Percentiles rank a stretch among this genome's conserved stretches.
These are phyloP conservation scores for Colletes gigas DNA, from an alignment of 1,140 invertebrate genomes.

Conservation along the genomic window DNA sequence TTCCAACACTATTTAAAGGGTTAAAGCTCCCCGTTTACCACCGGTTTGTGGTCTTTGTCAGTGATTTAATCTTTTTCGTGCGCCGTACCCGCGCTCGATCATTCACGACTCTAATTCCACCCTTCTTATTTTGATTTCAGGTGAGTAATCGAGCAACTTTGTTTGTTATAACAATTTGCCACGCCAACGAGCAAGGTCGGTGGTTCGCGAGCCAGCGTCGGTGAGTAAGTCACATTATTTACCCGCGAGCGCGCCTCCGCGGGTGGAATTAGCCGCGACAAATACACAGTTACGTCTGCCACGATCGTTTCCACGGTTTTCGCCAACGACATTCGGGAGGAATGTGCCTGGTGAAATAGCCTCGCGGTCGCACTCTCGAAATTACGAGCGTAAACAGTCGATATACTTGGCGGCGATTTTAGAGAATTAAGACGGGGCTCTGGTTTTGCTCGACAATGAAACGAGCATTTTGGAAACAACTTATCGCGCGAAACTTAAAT, in stretches of 20 bases:
- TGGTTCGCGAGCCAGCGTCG: constrained; percentile 47
- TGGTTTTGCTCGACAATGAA: too few species aligned
- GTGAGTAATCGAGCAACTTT: constrained; percentile 66
- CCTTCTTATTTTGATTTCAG: constrained; percentile 68
- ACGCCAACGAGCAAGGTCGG: constrained; percentile 49
- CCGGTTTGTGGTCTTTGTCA: background rate
- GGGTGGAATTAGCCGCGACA: constrained; percentile 27
- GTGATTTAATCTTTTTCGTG: background rate
- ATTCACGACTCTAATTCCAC: background rate
- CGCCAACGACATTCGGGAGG: constrained; percentile 11
- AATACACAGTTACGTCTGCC: background rate
- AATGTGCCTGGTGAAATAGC: constrained; percentile 51
- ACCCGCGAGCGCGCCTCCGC: background rate
- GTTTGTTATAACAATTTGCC: constrained; percentile 65
- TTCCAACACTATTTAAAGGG: too few species aligned
- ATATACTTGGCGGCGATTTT: constrained; percentile 68
- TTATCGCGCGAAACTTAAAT: too few species aligned
- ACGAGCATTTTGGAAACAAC: too few species aligned
- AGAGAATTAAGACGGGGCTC: constrained; percentile 22
- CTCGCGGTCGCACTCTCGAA: constrained; percentile 62
- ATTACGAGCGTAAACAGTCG: constrained; percentile 78
- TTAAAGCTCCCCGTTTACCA: background rate
- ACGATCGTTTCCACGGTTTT: background rate
- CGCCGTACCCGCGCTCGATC: background rate
- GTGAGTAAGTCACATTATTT: constrained; percentile 54